phyloP scores from a whole-genome alignment of 1,140 invertebrate species.

The Acromyrmex charruanus region DNA sequence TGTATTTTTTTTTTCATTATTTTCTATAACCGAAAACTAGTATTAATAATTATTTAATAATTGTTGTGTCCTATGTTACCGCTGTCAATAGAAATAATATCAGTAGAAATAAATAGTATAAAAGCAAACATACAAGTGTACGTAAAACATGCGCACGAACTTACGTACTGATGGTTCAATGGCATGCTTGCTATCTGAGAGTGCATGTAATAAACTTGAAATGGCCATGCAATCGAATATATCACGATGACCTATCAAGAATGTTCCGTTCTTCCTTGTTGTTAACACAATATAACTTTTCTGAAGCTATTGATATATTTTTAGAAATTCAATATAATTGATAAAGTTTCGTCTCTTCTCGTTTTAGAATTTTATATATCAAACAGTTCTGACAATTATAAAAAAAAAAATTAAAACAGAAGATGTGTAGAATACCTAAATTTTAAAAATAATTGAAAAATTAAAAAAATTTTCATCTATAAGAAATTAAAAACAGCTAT shows the following conservation, averaged over 20 bases:
- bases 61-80: neutral
- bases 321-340: slow-evolving; percentile 5
- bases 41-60: slow-evolving; percentile 41
- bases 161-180: slow-evolving; percentile 32
- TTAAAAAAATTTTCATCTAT: neutral
- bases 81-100: neutral
- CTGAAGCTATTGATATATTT: neutral
- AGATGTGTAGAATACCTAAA: neutral
- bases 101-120: neutral
- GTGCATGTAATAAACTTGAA: slow-evolving; percentile 56
- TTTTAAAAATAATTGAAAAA: neutral
- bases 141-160: slow-evolving; percentile 22
- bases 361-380: neutral
- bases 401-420: neutral
- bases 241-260: slow-evolving; percentile 37
- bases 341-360: neutral
- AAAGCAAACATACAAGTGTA: neutral
- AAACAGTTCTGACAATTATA: neutral
- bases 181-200: slow-evolving; percentile 54
- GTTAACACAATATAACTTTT: neutral
- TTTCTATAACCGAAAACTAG: neutral
- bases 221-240: slow-evolving; percentile 48
- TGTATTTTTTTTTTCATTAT: slow-evolving; percentile 11
- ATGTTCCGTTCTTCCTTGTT: slow-evolving; percentile 10
- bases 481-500: neutral